Evolutionary conservation across 2,888 invertebrate species (phyloP).

Genomic region (Synergus laeviventris): DNA sequence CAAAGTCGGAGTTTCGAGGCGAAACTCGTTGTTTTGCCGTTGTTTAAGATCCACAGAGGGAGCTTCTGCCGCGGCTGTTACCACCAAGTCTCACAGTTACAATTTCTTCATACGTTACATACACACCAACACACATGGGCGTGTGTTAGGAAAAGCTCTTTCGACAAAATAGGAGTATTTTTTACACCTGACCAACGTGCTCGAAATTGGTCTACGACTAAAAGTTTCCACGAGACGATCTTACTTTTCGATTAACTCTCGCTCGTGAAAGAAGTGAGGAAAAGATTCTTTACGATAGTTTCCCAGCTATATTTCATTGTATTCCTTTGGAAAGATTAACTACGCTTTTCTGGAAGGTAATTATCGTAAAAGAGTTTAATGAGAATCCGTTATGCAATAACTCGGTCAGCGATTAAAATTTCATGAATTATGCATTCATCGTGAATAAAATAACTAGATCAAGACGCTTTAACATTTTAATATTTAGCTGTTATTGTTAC

Average conservation of each 20-base stretch:
- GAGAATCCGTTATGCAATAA: conserved; percentile 23
- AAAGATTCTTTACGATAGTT: not conserved
- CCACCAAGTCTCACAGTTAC: not conserved
- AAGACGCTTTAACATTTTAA: not conserved
- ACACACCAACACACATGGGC: not conserved
- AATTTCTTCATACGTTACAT: conserved; percentile 19
- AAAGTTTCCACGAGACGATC: conserved; percentile 47
- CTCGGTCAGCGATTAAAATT: conserved; percentile 20
- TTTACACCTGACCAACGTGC: conserved; percentile 7
- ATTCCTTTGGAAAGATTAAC: conserved; percentile 1
- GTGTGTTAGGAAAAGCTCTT: not conserved
- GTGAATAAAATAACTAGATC: conserved; percentile 8
- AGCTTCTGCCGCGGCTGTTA: not conserved
- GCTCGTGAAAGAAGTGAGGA: not conserved
- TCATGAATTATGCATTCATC: conserved; percentile 12
- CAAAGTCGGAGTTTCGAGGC: conserved; percentile 54
- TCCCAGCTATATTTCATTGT: not conserved
- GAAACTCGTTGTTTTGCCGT: conserved; percentile 44
- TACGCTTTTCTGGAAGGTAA: conserved; percentile 5
- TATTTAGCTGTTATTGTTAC: no score
- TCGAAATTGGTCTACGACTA: conserved; percentile 40
- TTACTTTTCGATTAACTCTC: conserved; percentile 54
- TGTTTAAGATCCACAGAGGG: conserved; percentile 49
- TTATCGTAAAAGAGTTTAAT: conserved; percentile 16
- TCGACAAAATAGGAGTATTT: conserved; percentile 6